Percentiles rank a stretch among this genome's conserved stretches.
These are phyloP conservation scores for human (Homo sapiens) DNA, from an alignment of 2,113 vertebrate species.

Conservation along the genomic window DNA sequence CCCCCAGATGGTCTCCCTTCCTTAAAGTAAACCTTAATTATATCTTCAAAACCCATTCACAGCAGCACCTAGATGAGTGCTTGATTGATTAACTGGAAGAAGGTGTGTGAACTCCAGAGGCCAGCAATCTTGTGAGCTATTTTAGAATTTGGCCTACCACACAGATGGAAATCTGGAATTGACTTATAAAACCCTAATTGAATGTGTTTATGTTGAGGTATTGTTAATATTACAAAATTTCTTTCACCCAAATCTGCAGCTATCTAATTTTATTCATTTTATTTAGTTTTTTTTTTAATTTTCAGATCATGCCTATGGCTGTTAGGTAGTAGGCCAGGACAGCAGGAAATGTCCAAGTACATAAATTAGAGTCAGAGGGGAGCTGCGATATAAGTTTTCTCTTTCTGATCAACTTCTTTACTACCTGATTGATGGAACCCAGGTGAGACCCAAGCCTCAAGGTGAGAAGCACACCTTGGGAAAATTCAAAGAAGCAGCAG, in stretches of 20 bases:
- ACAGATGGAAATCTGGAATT: not conserved
- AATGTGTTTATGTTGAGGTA: not conserved
- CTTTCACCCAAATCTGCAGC: not conserved
- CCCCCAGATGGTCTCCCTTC: not conserved
- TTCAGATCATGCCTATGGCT: not conserved
- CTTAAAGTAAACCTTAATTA: not conserved
- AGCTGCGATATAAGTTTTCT: not conserved
- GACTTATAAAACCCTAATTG: not conserved
- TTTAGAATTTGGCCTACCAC: not conserved
- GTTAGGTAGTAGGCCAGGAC: not conserved
- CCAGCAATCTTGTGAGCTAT: fast-evolving
- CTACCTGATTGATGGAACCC: not conserved
- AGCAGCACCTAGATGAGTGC: not conserved
- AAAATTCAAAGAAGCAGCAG: slow-evolving; percentile 55
- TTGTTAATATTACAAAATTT: not conserved
- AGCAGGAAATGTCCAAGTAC: not conserved
- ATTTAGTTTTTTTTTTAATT: not conserved
- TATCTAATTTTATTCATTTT: not conserved
- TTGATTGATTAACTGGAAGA: not conserved
- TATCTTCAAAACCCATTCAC: not conserved
- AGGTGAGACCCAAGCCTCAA: slow-evolving; percentile 22
- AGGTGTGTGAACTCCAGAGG: not conserved
- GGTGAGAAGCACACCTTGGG: slow-evolving; percentile 27
- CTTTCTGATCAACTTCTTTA: slow-evolving; percentile 6
- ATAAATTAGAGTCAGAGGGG: not conserved